These are phyloP conservation scores for Diorhabda carinulata DNA, from an alignment of 1,140 invertebrate species.

Conservation along the genomic window DNA sequence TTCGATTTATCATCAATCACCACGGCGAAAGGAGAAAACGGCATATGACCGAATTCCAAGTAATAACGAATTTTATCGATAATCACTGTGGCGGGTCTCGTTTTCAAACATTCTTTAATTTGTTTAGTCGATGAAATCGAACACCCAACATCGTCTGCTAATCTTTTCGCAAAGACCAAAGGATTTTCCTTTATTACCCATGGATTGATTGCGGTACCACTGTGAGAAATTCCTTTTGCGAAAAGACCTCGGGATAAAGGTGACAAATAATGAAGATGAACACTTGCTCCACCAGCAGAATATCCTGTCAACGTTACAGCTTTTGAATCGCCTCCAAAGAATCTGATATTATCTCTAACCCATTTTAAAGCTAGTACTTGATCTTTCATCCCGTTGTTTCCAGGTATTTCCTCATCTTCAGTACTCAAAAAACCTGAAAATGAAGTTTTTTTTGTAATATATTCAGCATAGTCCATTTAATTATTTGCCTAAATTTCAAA, in stretches of 20 bases:
- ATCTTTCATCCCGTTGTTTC: slow-evolving; percentile 84
- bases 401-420: not conserved
- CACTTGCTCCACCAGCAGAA: slow-evolving; percentile 70
- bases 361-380: slow-evolving; percentile 82
- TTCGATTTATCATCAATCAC: slow-evolving; percentile 42
- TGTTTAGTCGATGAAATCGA: not conserved
- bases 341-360: slow-evolving; percentile 78
- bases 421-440: not conserved
- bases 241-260: not conserved
- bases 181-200: not conserved
- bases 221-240: not conserved
- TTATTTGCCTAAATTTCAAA: not conserved
- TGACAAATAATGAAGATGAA: slow-evolving; percentile 44
- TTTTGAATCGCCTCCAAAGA: slow-evolving; percentile 82
- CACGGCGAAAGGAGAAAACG: slow-evolving; percentile 44
- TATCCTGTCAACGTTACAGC: slow-evolving; percentile 88
- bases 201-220: not conserved
- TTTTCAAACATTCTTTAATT: not conserved
- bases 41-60: slow-evolving; percentile 18
- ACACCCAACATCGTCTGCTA: not conserved
- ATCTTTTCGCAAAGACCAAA: not conserved
- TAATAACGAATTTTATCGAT: not conserved
- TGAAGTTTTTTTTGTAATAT: not conserved
- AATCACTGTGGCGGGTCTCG: not conserved
- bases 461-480: not conserved